A percentile compares a stretch with the other conserved stretches of the same genome.
phyloP scores from a whole-genome alignment of 1,140 invertebrate genomes.

The Semibalanus balanoides region DNA sequence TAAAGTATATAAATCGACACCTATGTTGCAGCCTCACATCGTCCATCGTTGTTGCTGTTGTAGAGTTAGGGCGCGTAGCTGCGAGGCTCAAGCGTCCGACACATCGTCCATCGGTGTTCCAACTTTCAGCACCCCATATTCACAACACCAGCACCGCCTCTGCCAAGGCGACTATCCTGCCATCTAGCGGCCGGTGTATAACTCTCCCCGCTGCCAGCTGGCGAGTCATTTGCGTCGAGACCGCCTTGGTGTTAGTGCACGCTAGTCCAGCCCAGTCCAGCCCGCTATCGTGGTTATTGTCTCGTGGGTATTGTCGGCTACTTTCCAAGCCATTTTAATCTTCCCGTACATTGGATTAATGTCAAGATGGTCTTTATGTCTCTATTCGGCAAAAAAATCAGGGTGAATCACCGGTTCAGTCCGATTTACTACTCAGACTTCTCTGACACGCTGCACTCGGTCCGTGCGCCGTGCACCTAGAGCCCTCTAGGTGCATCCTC shows the following conservation, averaged over 20 bases:
- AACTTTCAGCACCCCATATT: too few relatives aligned
- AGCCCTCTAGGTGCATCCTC: conserved; percentile 11
- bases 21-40: too few relatives aligned
- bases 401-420: conserved; percentile 8
- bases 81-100: too few relatives aligned
- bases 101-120: too few relatives aligned
- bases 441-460: conserved; percentile 23
- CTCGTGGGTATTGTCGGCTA: not conserved
- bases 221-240: not conserved
- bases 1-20: too few relatives aligned
- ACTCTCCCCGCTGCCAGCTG: not conserved
- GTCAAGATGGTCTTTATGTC: conserved; percentile 9
- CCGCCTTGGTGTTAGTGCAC: not conserved
- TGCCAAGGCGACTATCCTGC: not conserved
- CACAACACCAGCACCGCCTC: too few relatives aligned
- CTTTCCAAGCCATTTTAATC: not conserved
- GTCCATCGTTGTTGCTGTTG: too few relatives aligned
- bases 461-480: conserved; percentile 18
- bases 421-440: conserved; percentile 48
- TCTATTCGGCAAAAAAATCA: conserved; percentile 4
- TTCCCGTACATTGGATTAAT: not conserved
- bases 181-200: not conserved
- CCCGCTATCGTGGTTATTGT: not conserved
- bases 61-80: too few relatives aligned
- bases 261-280: too few relatives aligned